phyloP scores from a whole-genome alignment of 2,797 vertebrate genomes.

The Mionectes olivaceus region DNA sequence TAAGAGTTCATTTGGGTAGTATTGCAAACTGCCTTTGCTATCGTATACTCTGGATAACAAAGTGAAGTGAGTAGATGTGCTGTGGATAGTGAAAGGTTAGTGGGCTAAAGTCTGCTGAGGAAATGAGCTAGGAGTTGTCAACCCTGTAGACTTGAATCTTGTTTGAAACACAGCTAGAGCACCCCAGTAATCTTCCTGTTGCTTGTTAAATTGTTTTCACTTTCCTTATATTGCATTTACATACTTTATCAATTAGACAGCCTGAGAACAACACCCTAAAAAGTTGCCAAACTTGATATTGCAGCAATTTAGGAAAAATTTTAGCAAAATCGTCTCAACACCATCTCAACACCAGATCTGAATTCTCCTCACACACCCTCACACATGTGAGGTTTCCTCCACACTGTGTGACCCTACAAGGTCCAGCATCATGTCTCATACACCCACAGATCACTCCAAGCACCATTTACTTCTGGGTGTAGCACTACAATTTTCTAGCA shows the following conservation, averaged over 20 bases:
- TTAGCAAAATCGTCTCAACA: background rate
- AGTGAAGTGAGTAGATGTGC: background rate
- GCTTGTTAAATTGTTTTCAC: background rate
- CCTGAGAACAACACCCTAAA: background rate
- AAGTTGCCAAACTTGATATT: background rate
- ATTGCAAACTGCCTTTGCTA: background rate
- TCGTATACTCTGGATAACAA: background rate
- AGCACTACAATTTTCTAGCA: background rate
- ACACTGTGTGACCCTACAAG: accelerated
- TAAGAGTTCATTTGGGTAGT: background rate
- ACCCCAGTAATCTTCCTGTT: background rate
- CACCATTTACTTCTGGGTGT: background rate
- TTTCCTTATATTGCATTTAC: background rate
- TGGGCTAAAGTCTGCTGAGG: background rate
- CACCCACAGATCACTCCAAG: background rate
- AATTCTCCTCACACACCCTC: background rate
- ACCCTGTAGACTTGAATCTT: background rate
- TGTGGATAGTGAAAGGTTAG: background rate
- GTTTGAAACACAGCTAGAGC: background rate
- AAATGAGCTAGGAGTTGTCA: background rate
- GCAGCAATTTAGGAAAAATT: background rate
- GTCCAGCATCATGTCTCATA: accelerated
- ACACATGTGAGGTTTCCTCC: background rate
- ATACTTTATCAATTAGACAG: background rate
- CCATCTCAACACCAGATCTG: accelerated